These are phyloP conservation scores for Manacus vitellinus DNA, from an alignment of 2,113 vertebrate genomes.

Conservation along the genomic window DNA sequence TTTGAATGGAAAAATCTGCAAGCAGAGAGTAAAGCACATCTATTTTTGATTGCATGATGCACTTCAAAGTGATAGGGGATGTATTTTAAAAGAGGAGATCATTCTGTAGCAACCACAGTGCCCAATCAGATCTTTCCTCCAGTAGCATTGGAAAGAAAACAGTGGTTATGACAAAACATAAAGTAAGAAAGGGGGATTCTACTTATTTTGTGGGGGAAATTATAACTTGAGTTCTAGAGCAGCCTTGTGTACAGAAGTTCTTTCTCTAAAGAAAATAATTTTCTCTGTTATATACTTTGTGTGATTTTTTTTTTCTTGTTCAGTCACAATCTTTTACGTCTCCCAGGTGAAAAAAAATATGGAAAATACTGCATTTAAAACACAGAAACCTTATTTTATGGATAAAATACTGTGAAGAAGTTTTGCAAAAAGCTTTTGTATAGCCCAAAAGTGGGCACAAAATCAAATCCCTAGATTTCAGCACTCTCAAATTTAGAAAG, in stretches of 20 bases:
- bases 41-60: not conserved
- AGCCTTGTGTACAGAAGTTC: not conserved
- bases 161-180: not conserved
- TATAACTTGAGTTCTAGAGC: not conserved
- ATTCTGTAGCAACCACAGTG: not conserved
- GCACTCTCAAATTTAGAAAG: not conserved
- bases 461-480: not conserved
- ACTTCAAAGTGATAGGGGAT: not conserved
- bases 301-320: not conserved
- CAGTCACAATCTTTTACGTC: not conserved
- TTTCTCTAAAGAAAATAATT: not conserved
- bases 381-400: not conserved
- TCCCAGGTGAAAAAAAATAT: not conserved
- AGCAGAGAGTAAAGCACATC: not conserved
- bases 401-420: not conserved
- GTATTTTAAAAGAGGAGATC: not conserved
- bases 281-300: not conserved
- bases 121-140: not conserved
- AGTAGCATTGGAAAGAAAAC: not conserved
- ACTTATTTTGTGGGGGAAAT: not conserved
- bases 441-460: not conserved
- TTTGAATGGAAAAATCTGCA: conserved; percentile 13
- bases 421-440: not conserved
- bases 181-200: not conserved
- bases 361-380: not conserved